phyloP scores from a whole-genome alignment of 2,888 invertebrate species.

The Melikaiella ostensackeni region DNA sequence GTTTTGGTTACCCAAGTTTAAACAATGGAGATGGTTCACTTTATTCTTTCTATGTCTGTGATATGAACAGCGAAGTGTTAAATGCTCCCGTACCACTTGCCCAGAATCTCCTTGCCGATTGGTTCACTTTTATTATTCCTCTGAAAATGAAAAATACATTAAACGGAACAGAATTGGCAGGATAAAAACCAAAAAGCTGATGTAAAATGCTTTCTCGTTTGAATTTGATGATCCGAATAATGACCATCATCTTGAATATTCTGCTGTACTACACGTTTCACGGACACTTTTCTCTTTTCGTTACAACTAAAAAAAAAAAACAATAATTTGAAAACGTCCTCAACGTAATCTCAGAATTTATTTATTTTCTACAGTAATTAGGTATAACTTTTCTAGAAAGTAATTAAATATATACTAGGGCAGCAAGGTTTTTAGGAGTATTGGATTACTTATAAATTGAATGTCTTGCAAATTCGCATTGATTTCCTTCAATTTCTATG shows the following conservation, averaged over 20 bases:
- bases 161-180: not conserved
- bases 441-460: not conserved
- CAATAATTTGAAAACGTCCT: not conserved
- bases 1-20: not conserved
- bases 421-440: not conserved
- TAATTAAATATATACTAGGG: not conserved
- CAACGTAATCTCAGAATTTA: not conserved
- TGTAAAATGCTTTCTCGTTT: not conserved
- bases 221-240: not conserved
- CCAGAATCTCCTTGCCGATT: conserved; percentile 6
- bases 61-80: conserved; percentile 20
- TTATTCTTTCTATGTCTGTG: conserved; percentile 31
- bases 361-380: not conserved
- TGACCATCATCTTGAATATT: not conserved
- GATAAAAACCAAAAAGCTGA: not conserved
- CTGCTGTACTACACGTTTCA: not conserved
- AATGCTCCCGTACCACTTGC: conserved; percentile 14
- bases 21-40: conserved; percentile 5
- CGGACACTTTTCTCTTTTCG: not conserved
- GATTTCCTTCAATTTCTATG: conserved; percentile 24
- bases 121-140: not conserved
- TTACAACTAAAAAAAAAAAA: not conserved
- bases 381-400: not conserved
- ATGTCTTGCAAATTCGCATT: not conserved
- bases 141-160: not conserved